Base-by-base conservation (phyloP, 2,797 vertebrate species). In the Myotis findleyi region DNA sequence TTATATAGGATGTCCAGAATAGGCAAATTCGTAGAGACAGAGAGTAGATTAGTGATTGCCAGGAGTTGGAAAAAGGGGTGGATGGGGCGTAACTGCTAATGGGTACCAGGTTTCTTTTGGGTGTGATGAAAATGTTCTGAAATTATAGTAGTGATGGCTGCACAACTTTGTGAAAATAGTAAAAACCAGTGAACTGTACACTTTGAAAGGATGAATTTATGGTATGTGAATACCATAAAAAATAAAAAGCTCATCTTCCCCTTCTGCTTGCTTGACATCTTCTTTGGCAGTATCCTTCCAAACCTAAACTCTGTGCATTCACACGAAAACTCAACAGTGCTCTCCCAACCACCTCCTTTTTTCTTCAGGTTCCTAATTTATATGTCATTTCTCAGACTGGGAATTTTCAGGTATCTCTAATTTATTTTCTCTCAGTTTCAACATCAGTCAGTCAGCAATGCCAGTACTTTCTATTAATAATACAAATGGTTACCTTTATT, bases 391-490 rank as follows among this genome's bases (percentile, higher is more conserved):
- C 66, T 91, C 73, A 59, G 66, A 41, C 55, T 82, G 30, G 17
- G n/a, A 88, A 94, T 82, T 55, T 81, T 75, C 91, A 76, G 53
- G 27, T 68, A 25, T 13, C 5, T 81, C 38, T 49, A 55, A 73
- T 68, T 82, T 80, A 23, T 91, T 93, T 57, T 69, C 41, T 88
- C 16, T 93, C 64, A 36, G 44, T 91, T 55, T 76, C 86, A 89
- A 92, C 36, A 92, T 75, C 27, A 47, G 73, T 64, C n/a, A 23
- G 41, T 82, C 38, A 83, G 64, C n/a, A 88, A 76, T 47, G 44
- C n/a, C 64, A 64, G 47, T 5, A 47, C 53, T 84, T 89, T 75
- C 14, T 59, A 59, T 83, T 69, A 93, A 38, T 53, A 91, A 77
- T 27, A 77, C 80, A 94, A 88, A 86, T 64, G 21, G 23, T 41